Conservation (phyloP, 2,113 vertebrate genomes). For the Corydoras sp. region DNA sequence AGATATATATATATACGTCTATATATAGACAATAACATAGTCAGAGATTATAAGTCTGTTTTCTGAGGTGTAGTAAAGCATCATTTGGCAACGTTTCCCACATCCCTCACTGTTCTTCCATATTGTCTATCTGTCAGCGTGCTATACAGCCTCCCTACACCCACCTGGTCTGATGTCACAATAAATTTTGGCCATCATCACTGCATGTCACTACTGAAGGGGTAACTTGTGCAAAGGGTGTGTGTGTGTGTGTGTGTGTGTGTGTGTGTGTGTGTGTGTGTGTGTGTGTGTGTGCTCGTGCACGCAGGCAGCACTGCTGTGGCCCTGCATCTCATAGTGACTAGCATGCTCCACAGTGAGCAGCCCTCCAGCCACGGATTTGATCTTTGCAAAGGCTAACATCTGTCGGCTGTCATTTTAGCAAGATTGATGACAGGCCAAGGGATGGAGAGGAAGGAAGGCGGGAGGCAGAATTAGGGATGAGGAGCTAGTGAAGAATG, state of each 20-base stretch:
- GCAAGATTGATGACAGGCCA: slow-evolving; percentile 95
- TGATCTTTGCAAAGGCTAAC: slow-evolving; percentile 99
- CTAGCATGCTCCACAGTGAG: slow-evolving; percentile 72
- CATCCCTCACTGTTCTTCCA: too few species aligned
- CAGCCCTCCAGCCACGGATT: slow-evolving; percentile 90
- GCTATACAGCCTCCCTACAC: too few species aligned
- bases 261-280: slow-evolving; percentile 36
- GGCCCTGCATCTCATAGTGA: slow-evolving; percentile 59
- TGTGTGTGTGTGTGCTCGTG: slow-evolving; percentile 34
- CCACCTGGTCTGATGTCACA: too few species aligned
- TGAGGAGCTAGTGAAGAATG: slow-evolving; percentile 48
- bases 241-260: slow-evolving; percentile 10
- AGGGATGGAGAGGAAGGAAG: slow-evolving; percentile 63
- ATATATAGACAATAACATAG: too few species aligned
- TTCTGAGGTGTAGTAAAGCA: too few species aligned
- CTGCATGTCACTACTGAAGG: too few species aligned
- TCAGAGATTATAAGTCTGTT: too few species aligned
- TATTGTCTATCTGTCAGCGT: too few species aligned
- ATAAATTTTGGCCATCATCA: too few species aligned
- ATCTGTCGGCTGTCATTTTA: slow-evolving; percentile 99
- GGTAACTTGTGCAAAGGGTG: background rate
- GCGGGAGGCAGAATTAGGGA: slow-evolving; percentile 40
- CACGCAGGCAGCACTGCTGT: slow-evolving; percentile 36
- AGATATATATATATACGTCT: too few species aligned
- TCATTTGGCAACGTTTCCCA: too few species aligned